phyloP scores from a whole-genome alignment of 2,888 invertebrate genomes.

The Cantharis lateralis region DNA sequence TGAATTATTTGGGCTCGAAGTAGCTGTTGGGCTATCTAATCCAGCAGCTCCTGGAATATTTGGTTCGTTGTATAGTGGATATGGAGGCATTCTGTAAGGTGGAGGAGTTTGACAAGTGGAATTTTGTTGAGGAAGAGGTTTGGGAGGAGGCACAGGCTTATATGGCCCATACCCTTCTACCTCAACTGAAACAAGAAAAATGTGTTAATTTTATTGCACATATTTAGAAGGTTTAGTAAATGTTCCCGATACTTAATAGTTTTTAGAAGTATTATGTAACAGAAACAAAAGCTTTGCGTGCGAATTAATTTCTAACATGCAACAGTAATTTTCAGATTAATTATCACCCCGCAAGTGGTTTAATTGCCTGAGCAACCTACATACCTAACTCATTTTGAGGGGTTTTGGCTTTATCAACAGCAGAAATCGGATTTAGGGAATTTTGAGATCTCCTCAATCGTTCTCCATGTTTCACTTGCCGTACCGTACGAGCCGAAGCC shows the following conservation, averaged over 20 bases:
- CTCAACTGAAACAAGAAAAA: constrained; percentile 55
- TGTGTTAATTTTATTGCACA: neutral
- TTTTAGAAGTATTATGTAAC: neutral
- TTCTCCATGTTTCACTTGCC: constrained; percentile 73
- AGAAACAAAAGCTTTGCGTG: neutral
- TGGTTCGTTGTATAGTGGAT: constrained; percentile 64
- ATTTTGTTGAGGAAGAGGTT: constrained; percentile 59
- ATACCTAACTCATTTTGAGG: neutral
- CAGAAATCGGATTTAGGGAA: constrained; percentile 37
- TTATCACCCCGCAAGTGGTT: constrained; percentile 4
- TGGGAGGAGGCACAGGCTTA: constrained; percentile 64
- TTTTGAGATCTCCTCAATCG: constrained; percentile 51
- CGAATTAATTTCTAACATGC: neutral
- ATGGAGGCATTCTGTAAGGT: constrained; percentile 73
- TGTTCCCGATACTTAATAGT: neutral
- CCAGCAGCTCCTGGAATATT: constrained; percentile 58
- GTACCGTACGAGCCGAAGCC: constrained; percentile 69
- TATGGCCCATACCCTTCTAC: constrained; percentile 63
- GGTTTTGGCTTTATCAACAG: constrained; percentile 30
- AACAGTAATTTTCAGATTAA: neutral
- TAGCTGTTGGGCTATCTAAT: constrained; percentile 54
- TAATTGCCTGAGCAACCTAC: neutral
- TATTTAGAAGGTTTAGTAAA: neutral
- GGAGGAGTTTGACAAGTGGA: constrained; percentile 54
- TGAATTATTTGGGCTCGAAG: constrained; percentile 56